These are phyloP conservation scores for Lepisosteus oculatus DNA, from an alignment of 2,113 vertebrate species.

Conservation along the genomic window DNA sequence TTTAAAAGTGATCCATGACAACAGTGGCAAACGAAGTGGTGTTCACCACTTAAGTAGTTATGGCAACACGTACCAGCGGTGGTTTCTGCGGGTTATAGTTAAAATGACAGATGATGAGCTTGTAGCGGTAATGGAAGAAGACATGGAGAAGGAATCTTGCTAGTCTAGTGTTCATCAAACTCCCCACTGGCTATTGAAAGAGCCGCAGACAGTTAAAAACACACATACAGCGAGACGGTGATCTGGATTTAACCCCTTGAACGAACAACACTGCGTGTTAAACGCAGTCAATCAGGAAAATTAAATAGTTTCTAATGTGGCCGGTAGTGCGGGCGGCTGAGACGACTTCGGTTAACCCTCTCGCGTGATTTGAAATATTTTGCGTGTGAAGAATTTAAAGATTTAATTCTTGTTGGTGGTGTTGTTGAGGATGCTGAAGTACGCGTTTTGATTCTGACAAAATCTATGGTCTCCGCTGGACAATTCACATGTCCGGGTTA, in stretches of 20 bases:
- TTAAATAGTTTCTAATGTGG: too few relatives aligned
- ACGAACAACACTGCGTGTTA: too few relatives aligned
- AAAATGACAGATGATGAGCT: background rate
- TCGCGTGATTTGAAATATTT: background rate
- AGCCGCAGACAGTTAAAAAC: too few relatives aligned
- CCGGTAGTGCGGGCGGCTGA: too few relatives aligned
- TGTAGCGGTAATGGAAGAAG: background rate
- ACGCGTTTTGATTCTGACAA: background rate
- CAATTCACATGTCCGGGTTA: too few relatives aligned
- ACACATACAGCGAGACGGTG: too few relatives aligned
- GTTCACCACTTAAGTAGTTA: background rate
- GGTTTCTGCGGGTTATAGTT: background rate
- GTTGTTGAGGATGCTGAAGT: background rate
- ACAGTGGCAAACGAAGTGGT: background rate
- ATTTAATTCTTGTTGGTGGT: too few relatives aligned
- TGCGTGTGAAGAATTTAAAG: background rate
- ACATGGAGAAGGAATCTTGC: background rate
- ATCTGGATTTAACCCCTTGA: too few relatives aligned
- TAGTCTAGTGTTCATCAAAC: too few relatives aligned
- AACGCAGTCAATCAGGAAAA: too few relatives aligned
- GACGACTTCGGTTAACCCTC: too few relatives aligned
- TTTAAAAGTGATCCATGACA: background rate
- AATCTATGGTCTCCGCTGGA: background rate
- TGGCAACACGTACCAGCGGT: background rate
- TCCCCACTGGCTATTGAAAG: too few relatives aligned